Conservation (phyloP, 2,888 invertebrate genomes). For the Cheilosia variabilis region DNA sequence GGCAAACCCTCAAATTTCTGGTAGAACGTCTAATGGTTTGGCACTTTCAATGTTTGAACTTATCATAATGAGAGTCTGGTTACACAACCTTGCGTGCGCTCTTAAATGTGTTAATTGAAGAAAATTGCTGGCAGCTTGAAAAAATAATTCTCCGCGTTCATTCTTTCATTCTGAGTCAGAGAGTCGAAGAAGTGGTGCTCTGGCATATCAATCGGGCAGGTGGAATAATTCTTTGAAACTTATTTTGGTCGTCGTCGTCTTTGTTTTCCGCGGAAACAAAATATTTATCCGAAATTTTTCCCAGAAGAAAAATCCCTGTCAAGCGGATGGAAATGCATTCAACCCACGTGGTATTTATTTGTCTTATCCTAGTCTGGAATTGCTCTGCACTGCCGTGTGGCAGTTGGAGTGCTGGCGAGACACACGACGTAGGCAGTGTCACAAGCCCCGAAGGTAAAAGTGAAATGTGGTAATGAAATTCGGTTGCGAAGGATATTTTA, state of each 20-base stretch:
- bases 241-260: neutral
- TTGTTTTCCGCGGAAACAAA: constrained; percentile 4
- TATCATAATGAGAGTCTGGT: constrained; percentile 39
- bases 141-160: constrained; percentile 6
- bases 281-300: neutral
- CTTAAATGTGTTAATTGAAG: constrained; percentile 21
- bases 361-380: neutral
- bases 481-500: neutral
- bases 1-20: too few relatives aligned
- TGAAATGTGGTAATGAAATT: constrained; percentile 6
- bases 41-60: constrained; percentile 48
- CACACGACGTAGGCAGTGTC: neutral
- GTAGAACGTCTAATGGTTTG: constrained; percentile 22
- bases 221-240: neutral
- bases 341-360: neutral
- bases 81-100: constrained; percentile 2
- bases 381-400: constrained; percentile 9
- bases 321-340: constrained; percentile 25
- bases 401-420: neutral
- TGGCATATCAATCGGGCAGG: neutral
- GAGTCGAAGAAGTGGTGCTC: neutral
- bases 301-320: neutral
- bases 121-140: constrained; percentile 7
- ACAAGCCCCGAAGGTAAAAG: constrained; percentile 17
- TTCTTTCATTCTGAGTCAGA: neutral